These are phyloP conservation scores for Andrena bucephala DNA, from an alignment of 2,888 invertebrate genomes.

Conservation along the genomic window DNA sequence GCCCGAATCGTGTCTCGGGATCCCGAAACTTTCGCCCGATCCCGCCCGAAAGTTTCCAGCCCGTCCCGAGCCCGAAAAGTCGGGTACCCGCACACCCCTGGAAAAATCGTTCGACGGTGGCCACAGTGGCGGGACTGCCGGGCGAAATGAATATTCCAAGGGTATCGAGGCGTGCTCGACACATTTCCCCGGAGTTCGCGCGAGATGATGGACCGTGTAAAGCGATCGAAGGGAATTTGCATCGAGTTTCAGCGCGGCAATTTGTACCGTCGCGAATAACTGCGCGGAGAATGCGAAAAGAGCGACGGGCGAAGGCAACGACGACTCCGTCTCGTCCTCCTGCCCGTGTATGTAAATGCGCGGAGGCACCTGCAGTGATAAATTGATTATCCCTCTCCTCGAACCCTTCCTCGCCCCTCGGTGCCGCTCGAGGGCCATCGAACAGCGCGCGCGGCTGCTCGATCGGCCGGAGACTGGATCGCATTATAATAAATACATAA, in stretches of 20 bases:
- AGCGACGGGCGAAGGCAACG: conserved; percentile 58
- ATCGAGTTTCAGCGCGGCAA: conserved; percentile 65
- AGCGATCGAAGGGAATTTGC: conserved; percentile 60
- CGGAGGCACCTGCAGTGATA: conserved; percentile 82
- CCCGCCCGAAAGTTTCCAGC: too few relatives aligned
- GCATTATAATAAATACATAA: conserved; percentile 83
- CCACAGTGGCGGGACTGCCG: neutral
- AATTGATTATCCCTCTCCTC: conserved; percentile 80
- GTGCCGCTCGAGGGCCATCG: conserved; percentile 57
- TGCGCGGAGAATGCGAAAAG: conserved; percentile 64
- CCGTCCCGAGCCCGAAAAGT: too few relatives aligned
- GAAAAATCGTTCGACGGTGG: conserved; percentile 1
- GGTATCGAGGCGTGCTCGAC: conserved; percentile 11
- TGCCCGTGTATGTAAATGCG: conserved; percentile 80
- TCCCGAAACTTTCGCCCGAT: too few relatives aligned
- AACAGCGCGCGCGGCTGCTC: conserved; percentile 57
- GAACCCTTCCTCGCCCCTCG: conserved; percentile 55
- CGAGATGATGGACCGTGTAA: conserved; percentile 53
- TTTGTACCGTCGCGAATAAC: conserved; percentile 64
- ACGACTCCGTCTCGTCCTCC: conserved; percentile 73
- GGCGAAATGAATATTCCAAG: conserved; percentile 40
- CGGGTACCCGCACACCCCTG: too few relatives aligned
- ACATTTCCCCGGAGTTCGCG: conserved; percentile 17
- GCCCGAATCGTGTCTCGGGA: too few relatives aligned
- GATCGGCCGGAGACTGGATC: conserved; percentile 64